Conservation (phyloP, 2,888 invertebrate species). For the Lingula anatina region DNA sequence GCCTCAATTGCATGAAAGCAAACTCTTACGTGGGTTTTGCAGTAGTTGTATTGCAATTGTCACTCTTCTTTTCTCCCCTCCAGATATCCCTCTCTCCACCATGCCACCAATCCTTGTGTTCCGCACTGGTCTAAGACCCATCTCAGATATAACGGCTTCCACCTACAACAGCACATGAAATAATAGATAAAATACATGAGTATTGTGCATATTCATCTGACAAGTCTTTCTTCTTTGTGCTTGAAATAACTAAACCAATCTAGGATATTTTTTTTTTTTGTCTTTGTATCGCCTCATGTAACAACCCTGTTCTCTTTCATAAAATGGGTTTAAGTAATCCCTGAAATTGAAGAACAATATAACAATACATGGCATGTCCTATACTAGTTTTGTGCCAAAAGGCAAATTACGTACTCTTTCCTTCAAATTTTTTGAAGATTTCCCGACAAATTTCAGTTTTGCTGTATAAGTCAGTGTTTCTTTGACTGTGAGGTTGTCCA, state of each 20-base stretch:
- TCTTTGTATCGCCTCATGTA: too few species aligned
- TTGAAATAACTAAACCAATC: too few species aligned
- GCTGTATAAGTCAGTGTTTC: slow-evolving; percentile 58
- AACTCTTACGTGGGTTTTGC: slow-evolving; percentile 33
- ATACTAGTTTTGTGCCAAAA: too few species aligned
- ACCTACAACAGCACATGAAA: slow-evolving; percentile 61
- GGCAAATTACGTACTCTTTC: too few species aligned
- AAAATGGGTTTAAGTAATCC: too few species aligned
- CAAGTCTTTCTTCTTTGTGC: too few species aligned
- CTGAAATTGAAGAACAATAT: too few species aligned
- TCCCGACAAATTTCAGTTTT: slow-evolving; percentile 44
- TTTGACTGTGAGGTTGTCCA: slow-evolving; percentile 81
- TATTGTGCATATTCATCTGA: too few species aligned
- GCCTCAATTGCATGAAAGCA: neutral
- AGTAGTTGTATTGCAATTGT: slow-evolving; percentile 85
- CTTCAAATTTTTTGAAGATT: slow-evolving; percentile 5
- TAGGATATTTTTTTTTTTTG: neutral
- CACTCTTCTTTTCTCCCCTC: slow-evolving; percentile 83
- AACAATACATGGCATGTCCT: too few species aligned
- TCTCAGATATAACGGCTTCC: slow-evolving; percentile 67
- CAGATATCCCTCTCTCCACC: slow-evolving; percentile 75
- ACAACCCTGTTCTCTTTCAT: too few species aligned
- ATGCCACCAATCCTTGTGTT: slow-evolving; percentile 56
- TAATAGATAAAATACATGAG: too few species aligned
- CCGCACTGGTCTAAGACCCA: slow-evolving; percentile 86